Base-by-base conservation (phyloP, 2,888 invertebrate species). In the Lydus trimaculatus region DNA sequence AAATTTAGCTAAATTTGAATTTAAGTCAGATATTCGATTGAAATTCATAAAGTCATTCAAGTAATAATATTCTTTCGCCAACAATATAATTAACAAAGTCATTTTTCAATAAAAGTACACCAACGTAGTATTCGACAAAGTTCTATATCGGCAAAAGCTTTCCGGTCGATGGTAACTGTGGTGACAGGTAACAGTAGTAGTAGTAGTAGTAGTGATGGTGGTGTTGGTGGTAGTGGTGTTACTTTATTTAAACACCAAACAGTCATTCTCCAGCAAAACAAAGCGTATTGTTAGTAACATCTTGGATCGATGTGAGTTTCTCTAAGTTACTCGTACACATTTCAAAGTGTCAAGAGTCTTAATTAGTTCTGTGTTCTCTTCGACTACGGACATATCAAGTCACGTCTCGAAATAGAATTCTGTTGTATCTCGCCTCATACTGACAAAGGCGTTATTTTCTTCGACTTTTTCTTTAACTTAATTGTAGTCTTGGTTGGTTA, bases 301-400 rank as follows among this genome's bases (percentile, higher is more conserved):
- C 52, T 20, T 11, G 39, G 63, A 63, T 69, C 66, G 63, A 63
- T 65, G 17, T 25, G n/a, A 25, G 58, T 48, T 25, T 48, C 36
- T 56, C 59, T 25, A 56, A 65, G 63, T 61, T 56, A 56, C 67
- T 70, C 31, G 65, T 25, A 60, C 65, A 71, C 71, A 65, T 69
- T 61, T 68, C 68, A 69, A 66, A 71, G 64, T 69, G 71, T 71
- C 71, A 69, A 71, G 71, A 71, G 67, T 65, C 68, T 67, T 71
- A 71, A 71, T 71, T 71, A 71, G 71, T 69, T 71, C 64, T 64
- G 61, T 70, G 70, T 70, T 67, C 64, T 52, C 59, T 63, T 58
- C 67, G 58, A 61, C 63, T 62, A 70, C 67, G 56, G 23, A 70
- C 67, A 63, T 63, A 70, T 67, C 64, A 67, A 67, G 67, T 67